phyloP scores from a whole-genome alignment of 2,113 vertebrate species.

The Gallinago jamesoni region DNA sequence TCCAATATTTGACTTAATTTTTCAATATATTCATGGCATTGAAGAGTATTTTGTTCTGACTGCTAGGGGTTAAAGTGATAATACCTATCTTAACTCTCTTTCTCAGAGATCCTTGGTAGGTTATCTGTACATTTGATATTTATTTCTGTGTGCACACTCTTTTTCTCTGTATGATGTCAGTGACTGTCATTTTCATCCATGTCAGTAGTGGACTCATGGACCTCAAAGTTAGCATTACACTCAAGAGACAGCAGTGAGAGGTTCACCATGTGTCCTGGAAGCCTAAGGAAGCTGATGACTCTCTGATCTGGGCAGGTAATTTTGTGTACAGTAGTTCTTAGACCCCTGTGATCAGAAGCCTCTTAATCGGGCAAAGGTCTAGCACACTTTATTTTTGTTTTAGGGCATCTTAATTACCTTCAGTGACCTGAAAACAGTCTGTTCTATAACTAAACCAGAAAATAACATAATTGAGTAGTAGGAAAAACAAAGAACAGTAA shows the following conservation, averaged over 20 bases:
- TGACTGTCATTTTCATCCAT: background rate
- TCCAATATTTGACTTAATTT: background rate
- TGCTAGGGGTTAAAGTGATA: background rate
- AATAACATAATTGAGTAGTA: background rate
- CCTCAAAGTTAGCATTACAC: background rate
- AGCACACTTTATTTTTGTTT: background rate
- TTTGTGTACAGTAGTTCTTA: background rate
- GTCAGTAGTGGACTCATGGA: background rate
- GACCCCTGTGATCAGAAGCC: background rate
- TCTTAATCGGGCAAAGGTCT: background rate
- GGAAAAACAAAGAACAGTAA: background rate
- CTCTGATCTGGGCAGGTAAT: background rate
- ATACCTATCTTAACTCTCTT: background rate
- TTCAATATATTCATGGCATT: background rate
- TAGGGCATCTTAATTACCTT: background rate
- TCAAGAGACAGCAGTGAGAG: background rate
- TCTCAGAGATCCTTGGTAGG: background rate
- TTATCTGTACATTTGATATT: background rate
- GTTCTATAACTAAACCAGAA: background rate
- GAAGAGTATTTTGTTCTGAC: background rate
- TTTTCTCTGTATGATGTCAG: background rate
- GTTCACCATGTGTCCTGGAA: background rate
- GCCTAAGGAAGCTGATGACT: background rate
- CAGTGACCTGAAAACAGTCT: background rate
- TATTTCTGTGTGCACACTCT: background rate